These are phyloP conservation scores for Idris sp. DNA, from an alignment of 1,140 invertebrate genomes.

Conservation along the genomic window DNA sequence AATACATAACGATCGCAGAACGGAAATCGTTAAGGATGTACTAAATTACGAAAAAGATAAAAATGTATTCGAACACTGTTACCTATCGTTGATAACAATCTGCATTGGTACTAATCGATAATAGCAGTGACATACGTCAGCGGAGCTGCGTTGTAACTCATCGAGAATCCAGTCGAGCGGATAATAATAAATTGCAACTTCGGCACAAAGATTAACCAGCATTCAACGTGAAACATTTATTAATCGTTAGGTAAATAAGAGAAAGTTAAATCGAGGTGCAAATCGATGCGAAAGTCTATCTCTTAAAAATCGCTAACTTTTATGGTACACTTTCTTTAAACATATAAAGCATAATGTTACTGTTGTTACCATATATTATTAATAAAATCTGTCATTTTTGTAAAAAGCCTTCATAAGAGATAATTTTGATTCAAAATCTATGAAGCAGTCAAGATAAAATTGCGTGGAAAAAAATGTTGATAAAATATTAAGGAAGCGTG, in stretches of 20 bases:
- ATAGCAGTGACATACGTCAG: constrained; percentile 53
- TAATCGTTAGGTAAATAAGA: constrained; percentile 63
- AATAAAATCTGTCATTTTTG: no score
- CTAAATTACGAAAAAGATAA: constrained; percentile 46
- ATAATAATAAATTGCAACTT: constrained; percentile 59
- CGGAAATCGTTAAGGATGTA: constrained; percentile 17
- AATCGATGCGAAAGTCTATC: constrained; percentile 36
- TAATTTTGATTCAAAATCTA: no score
- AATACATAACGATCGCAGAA: no score
- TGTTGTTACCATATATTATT: no score
- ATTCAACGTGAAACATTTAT: constrained; percentile 59
- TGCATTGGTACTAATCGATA: constrained; percentile 60
- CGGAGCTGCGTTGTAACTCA: constrained; percentile 45
- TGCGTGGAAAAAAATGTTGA: constrained; percentile 15
- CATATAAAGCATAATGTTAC: no score
- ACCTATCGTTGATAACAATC: constrained; percentile 51
- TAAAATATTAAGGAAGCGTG: constrained; percentile 21
- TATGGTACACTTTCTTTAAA: constrained; percentile 38
- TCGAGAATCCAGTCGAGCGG: constrained; percentile 54
- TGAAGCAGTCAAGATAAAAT: constrained; percentile 38
- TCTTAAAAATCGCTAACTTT: constrained; percentile 34
- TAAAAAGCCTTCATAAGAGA: no score
- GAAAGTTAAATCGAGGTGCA: constrained; percentile 19
- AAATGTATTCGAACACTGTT: constrained; percentile 15
- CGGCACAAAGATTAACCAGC: constrained; percentile 52